Percentiles rank a stretch among this genome's conserved stretches.
These are phyloP conservation scores for Falco peregrinus DNA, from an alignment of 2,797 vertebrate species.

Conservation along the genomic window DNA sequence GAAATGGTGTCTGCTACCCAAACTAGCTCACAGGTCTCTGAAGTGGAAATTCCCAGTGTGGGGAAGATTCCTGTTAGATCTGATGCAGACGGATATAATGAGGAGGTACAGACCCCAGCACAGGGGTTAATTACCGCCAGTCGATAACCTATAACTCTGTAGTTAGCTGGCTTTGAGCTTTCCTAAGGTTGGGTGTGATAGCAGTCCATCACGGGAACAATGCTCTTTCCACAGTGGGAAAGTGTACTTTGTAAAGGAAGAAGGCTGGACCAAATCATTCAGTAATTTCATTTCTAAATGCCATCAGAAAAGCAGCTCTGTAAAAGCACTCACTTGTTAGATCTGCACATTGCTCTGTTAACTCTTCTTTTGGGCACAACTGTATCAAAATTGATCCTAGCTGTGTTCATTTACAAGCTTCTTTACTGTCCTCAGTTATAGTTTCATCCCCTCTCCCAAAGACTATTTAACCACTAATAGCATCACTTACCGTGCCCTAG, in stretches of 20 bases:
- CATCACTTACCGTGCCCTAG: neutral
- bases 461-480: neutral
- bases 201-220: neutral
- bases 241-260: neutral
- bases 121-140: neutral
- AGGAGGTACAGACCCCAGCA: constrained; percentile 85
- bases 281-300: neutral
- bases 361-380: neutral
- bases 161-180: neutral
- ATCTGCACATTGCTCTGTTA: neutral
- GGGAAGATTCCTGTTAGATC: constrained; percentile 92
- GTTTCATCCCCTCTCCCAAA: neutral
- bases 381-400: neutral
- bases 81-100: constrained; percentile 94
- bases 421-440: neutral
- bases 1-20: constrained; percentile 64
- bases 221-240: too few relatives aligned
- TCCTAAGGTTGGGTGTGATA: neutral
- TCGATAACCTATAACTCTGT: neutral
- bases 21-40: constrained; percentile 85
- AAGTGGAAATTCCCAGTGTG: constrained; percentile 96
- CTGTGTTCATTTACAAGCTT: neutral
- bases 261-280: fast-evolving
- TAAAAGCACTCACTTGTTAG: fast-evolving
- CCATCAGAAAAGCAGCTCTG: neutral